These are phyloP conservation scores for Egretta garzetta DNA, from an alignment of 2,113 vertebrate species.

Conservation along the genomic window DNA sequence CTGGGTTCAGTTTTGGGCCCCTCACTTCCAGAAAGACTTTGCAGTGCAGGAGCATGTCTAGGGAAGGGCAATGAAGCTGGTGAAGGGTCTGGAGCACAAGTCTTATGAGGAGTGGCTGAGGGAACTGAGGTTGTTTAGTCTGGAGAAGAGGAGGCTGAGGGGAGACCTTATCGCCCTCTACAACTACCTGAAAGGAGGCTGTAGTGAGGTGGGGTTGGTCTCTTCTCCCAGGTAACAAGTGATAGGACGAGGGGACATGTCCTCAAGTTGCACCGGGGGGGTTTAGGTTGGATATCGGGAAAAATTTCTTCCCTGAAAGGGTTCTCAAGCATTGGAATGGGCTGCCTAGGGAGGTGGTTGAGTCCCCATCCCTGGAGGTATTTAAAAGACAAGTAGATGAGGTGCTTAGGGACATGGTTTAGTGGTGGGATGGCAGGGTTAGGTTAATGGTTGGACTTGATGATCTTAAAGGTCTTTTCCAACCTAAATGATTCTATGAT, in stretches of 20 bases:
- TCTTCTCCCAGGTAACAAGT: background rate
- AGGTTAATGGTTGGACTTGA: background rate
- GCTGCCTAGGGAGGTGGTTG: background rate
- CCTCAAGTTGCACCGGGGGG: rapidly evolving
- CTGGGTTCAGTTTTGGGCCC: background rate
- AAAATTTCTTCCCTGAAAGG: background rate
- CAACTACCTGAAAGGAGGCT: background rate
- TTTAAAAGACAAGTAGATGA: background rate
- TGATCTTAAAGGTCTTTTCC: background rate
- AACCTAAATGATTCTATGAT: background rate
- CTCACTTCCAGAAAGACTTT: background rate
- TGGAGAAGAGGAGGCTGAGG: background rate
- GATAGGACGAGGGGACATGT: background rate
- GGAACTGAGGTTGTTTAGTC: background rate
- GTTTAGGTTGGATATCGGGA: background rate
- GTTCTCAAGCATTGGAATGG: background rate
- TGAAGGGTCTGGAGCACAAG: background rate
- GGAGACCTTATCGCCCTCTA: background rate
- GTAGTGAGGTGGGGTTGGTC: background rate
- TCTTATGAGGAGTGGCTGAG: background rate
- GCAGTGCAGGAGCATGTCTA: background rate
- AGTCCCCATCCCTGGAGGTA: background rate
- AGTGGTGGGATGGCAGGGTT: background rate
- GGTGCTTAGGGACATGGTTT: background rate
- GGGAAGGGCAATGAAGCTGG: background rate